Evolutionary conservation across 2,113 vertebrate genomes (phyloP), one percentile per base, ranked within the genome.

Genomic region (Atractosteus spatula): DNA sequence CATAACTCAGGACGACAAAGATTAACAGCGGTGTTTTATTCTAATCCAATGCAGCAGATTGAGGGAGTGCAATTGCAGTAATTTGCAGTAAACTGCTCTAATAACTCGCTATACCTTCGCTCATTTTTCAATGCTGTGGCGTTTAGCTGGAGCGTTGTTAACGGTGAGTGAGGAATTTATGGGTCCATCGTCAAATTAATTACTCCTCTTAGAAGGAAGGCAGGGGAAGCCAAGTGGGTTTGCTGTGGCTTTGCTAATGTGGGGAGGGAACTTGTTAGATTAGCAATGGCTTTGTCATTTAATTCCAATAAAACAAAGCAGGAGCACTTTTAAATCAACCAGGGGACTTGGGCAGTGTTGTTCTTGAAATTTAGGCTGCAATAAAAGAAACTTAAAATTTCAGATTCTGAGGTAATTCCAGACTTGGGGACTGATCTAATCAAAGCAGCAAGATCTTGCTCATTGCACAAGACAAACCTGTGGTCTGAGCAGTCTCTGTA

Each of bases 1-100:
- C 44, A 62, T 71, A 83, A 83, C 76, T 80, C 79, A 82, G 83
- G 85, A 62, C 68, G 81, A 77, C 76, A 72, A 74, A 80, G 79
- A 77, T 85, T 79, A 83, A 83, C 79, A 77, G 69, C 71, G 74
- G 61, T 11, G 8, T 71, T 70, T 71, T 77, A 67, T 71, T 7
- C 69, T 81, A 74, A 84, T 78, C 76, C 72, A 75, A 77, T 74
- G 55, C 77, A 77, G 65, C 68, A 76, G 71, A 84, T 74, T 85
- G 66, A 71, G 75, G 74, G 65, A 66, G 70, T 76, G 13, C 80
- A 77, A 76, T 81, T 80, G 67, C 73, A 77, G 29, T 51, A 72
- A 55, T 78, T 83, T 80, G 71, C 79, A 74, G 47, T 69, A 76
- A 80, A 76, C 70, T 75, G 73, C 66, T 78, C 76, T 79, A 81